Conservation (phyloP, 2,797 vertebrate species). For the Astyanax mexicanus region DNA sequence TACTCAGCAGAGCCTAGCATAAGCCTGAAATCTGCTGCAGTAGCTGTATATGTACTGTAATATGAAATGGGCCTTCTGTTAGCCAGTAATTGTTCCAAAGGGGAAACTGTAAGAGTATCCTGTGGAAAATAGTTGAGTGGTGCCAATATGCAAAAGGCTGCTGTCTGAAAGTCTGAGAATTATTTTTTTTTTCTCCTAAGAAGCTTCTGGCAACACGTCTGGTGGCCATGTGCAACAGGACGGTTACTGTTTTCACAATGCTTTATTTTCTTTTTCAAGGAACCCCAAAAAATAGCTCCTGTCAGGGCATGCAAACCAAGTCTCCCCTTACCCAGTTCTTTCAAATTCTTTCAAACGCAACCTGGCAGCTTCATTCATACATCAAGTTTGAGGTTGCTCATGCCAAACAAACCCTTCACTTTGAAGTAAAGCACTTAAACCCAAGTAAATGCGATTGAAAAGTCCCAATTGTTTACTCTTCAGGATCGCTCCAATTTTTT, state of each 20-base stretch:
- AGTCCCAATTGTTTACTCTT: conserved; percentile 57
- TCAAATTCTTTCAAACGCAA: conserved; percentile 66
- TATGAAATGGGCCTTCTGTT: conserved; percentile 43
- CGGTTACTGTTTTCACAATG: conserved; percentile 57
- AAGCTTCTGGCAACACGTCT: conserved; percentile 58
- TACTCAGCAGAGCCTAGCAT: too few species aligned
- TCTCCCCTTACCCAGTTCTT: conserved; percentile 55
- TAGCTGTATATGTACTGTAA: conserved; percentile 45
- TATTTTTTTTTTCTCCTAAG: conserved; percentile 58
- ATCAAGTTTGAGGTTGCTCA: conserved; percentile 44
- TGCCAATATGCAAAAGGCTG: conserved; percentile 58
- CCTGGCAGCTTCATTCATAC: conserved; percentile 57
- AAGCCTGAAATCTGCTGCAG: conserved; percentile 54
- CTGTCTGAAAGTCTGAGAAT: conserved; percentile 57
- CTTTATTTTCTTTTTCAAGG: conserved; percentile 63
- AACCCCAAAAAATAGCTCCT: conserved; percentile 57
- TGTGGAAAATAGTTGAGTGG: conserved; percentile 64
- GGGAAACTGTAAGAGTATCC: conserved; percentile 44
- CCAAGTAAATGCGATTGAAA: conserved; percentile 56
- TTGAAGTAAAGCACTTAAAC: conserved; percentile 52
- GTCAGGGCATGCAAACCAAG: conserved; percentile 61
- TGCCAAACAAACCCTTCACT: conserved; percentile 56
- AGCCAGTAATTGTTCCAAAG: conserved; percentile 55
- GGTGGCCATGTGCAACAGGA: conserved; percentile 54
- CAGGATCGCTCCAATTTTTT: conserved; percentile 48